Conservation (phyloP, 1,140 invertebrate species). For the Drosophila parabipectinata region DNA sequence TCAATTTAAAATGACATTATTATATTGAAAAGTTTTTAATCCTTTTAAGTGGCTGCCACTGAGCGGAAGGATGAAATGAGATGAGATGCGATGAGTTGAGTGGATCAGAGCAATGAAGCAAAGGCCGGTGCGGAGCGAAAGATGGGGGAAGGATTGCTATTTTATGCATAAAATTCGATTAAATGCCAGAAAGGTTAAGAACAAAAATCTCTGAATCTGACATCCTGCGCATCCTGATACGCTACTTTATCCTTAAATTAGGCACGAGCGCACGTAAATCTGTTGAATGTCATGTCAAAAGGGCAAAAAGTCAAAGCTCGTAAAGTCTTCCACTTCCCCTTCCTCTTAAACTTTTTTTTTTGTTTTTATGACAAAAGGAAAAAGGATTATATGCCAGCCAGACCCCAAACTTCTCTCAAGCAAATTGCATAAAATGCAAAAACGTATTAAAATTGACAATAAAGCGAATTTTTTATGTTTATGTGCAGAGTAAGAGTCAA, state of each 20-base stretch:
- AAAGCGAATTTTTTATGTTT: conserved; percentile 78
- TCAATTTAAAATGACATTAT: conserved; percentile 76
- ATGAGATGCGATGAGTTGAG: conserved; percentile 34
- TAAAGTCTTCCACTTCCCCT: conserved; percentile 51
- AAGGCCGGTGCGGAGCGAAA: conserved; percentile 12
- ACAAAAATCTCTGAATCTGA: conserved; percentile 49
- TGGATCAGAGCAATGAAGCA: conserved; percentile 43
- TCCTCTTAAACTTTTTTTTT: conserved; percentile 17
- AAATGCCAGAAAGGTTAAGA: conserved; percentile 76
- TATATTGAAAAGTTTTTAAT: conserved; percentile 79
- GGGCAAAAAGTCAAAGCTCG: conserved; percentile 58
- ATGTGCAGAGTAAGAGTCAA: conserved; percentile 40
- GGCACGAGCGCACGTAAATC: conserved; percentile 81
- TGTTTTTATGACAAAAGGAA: conserved; percentile 54
- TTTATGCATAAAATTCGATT: conserved; percentile 81
- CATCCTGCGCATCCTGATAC: conserved; percentile 52
- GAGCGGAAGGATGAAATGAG: conserved; percentile 49
- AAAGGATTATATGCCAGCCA: conserved; percentile 48
- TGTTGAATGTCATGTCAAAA: conserved; percentile 79
- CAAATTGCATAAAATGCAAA: conserved; percentile 79
- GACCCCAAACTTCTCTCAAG: conserved; percentile 31
- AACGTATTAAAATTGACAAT: conserved; percentile 82
- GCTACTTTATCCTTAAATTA: conserved; percentile 76
- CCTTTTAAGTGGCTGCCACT: conserved; percentile 74
- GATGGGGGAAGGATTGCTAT: conserved; percentile 28